These are phyloP conservation scores for Micropoecilia bifurca DNA, from an alignment of 2,797 vertebrate species.

Conservation along the genomic window DNA sequence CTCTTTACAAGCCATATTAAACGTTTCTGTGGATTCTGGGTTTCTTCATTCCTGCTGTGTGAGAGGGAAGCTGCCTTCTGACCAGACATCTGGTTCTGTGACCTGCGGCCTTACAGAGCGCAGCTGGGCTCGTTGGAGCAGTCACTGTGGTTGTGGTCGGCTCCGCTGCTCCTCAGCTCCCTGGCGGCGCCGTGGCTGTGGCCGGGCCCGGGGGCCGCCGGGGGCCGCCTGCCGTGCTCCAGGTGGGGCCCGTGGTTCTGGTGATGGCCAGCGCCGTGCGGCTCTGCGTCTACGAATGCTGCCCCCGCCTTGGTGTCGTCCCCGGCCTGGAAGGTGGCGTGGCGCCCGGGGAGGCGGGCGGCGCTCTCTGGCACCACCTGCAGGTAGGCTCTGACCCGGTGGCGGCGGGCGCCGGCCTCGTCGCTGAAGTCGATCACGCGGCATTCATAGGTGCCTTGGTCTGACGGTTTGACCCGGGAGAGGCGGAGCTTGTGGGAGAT, in stretches of 20 bases:
- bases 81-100: constrained; percentile 43
- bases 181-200: constrained; percentile 74
- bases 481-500: constrained; percentile 95
- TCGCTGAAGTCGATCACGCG: constrained; percentile 91
- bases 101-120: constrained; percentile 79
- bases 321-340: constrained; percentile 63
- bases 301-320: constrained; percentile 66
- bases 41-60: constrained; percentile 42
- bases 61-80: constrained; percentile 60
- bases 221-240: constrained; percentile 56
- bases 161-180: constrained; percentile 90
- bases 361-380: constrained; percentile 72
- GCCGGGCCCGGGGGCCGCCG: constrained; percentile 36
- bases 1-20: constrained; percentile 29
- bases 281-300: constrained; percentile 10
- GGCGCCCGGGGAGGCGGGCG: constrained; percentile 8
- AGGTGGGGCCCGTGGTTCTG: constrained; percentile 62
- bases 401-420: constrained; percentile 86
- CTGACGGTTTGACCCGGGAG: constrained; percentile 87
- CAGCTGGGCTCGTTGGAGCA: constrained; percentile 86
- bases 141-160: constrained; percentile 79
- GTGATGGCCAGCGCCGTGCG: constrained; percentile 49
- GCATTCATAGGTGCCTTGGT: constrained; percentile 92
- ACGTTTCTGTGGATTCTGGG: constrained; percentile 24
- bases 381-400: constrained; percentile 83